Percentiles rank a stretch among this genome's conserved stretches.
Conservation (phyloP, 2,888 invertebrate genomes). For the Drosophila demipolita region DNA sequence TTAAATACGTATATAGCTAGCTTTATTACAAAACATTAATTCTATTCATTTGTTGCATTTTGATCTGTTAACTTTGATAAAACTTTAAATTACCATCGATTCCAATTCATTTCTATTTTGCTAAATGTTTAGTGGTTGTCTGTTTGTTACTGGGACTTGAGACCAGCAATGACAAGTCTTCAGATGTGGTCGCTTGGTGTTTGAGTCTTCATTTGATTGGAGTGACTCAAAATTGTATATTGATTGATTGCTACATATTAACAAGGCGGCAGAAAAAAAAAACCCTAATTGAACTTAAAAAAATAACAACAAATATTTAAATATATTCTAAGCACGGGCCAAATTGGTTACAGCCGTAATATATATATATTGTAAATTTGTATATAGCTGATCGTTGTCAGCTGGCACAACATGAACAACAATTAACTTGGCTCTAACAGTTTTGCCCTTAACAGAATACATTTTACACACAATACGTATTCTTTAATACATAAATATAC, state of each 20-base stretch:
- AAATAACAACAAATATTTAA: conserved; percentile 68
- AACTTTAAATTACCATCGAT: conserved; percentile 29
- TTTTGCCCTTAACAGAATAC: conserved; percentile 25
- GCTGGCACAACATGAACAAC: conserved; percentile 3
- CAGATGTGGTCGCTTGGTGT: conserved; percentile 14
- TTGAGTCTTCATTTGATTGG: conserved; percentile 14
- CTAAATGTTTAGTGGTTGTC: conserved; percentile 26
- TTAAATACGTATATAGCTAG: conserved; percentile 48
- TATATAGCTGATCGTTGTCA: background rate
- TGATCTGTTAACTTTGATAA: conserved; percentile 30
- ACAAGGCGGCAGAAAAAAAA: conserved; percentile 38
- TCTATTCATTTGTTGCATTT: conserved; percentile 55
- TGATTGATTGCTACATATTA: conserved; percentile 5
- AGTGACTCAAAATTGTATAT: conserved; percentile 23
- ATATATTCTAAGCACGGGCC: conserved; percentile 32
- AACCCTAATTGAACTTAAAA: conserved; percentile 68
- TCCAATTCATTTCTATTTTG: conserved; percentile 34
- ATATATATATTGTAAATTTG: background rate
- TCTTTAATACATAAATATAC: conserved; percentile 32
- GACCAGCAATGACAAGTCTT: conserved; percentile 34
- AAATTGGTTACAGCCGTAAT: conserved; percentile 2
- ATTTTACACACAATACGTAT: conserved; percentile 9
- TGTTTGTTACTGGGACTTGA: conserved; percentile 29
- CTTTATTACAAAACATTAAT: conserved; percentile 48
- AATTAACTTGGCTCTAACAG: conserved; percentile 28